These are phyloP conservation scores for Brevimyrus niger DNA, from an alignment of 2,113 vertebrate genomes.

Conservation along the genomic window DNA sequence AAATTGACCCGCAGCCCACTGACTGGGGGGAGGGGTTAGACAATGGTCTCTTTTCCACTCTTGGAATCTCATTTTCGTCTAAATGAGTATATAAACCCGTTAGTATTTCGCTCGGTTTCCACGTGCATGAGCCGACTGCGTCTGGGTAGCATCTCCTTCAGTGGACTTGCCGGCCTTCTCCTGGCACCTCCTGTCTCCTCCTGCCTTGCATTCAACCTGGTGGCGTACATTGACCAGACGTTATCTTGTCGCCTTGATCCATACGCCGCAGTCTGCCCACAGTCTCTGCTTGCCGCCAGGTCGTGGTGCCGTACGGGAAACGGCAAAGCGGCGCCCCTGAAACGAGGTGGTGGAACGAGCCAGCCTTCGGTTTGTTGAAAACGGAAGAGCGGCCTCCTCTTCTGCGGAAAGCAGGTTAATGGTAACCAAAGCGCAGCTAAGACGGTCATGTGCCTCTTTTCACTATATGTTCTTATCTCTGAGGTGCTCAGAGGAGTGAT, in stretches of 20 bases:
- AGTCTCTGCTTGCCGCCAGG: not conserved
- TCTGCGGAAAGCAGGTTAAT: not conserved
- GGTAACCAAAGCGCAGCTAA: not conserved
- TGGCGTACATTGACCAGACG: not conserved
- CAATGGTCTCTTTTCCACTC: constrained; percentile 60
- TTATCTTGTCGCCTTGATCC: not conserved
- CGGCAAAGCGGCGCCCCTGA: not conserved
- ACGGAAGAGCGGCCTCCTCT: not conserved
- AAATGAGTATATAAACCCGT: constrained; percentile 53
- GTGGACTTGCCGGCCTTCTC: constrained; percentile 23
- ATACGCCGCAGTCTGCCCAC: not conserved
- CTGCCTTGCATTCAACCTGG: not conserved
- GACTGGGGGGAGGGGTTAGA: constrained; percentile 43
- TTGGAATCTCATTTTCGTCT: constrained; percentile 58
- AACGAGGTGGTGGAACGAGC: not conserved
- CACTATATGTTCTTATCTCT: not conserved
- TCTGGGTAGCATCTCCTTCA: constrained; percentile 33
- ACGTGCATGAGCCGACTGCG: constrained; percentile 46
- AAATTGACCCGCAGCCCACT: constrained; percentile 66
- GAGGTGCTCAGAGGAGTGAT: not conserved
- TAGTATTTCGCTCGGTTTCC: constrained; percentile 46
- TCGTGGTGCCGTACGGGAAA: not conserved
- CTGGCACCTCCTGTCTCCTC: not conserved
- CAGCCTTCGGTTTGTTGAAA: not conserved
- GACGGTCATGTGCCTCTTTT: not conserved